phyloP scores from a whole-genome alignment of 2,888 invertebrate genomes.

The Tinea trinotella region DNA sequence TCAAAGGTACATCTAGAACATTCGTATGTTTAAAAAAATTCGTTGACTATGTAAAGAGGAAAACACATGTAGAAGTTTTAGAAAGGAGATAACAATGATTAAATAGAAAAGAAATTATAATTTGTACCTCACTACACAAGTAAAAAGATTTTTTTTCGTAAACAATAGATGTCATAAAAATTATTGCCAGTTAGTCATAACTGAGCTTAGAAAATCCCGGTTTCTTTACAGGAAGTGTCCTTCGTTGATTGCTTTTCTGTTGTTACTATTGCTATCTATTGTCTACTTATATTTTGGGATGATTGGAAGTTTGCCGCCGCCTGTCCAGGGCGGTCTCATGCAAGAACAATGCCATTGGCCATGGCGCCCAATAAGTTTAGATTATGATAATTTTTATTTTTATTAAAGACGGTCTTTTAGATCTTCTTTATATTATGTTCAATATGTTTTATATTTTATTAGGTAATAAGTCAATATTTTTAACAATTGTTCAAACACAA shows the following conservation, averaged over 20 bases:
- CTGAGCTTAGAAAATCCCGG: slow-evolving; percentile 34
- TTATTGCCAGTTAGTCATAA: slow-evolving; percentile 43
- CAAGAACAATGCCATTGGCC: slow-evolving; percentile 32
- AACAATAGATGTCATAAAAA: slow-evolving; percentile 39
- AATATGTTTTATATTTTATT: too few relatives aligned
- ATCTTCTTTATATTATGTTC: too few relatives aligned
- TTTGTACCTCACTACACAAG: background rate
- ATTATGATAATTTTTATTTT: background rate
- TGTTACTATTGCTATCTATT: slow-evolving; percentile 30
- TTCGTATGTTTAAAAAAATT: too few relatives aligned
- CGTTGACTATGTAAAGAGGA: too few relatives aligned
- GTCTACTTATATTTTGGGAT: slow-evolving; percentile 35
- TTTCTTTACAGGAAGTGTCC: slow-evolving; percentile 30
- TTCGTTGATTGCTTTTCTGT: slow-evolving; percentile 34
- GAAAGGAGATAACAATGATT: background rate
- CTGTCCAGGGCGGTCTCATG: slow-evolving; percentile 33
- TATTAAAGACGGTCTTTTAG: background rate
- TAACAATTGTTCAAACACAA: too few relatives aligned
- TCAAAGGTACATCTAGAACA: too few relatives aligned
- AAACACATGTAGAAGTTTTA: too few relatives aligned
- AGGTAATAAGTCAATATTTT: too few relatives aligned
- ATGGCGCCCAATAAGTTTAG: background rate
- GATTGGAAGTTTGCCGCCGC: slow-evolving; percentile 42
- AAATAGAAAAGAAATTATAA: background rate
- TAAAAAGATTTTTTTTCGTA: slow-evolving; percentile 3